Conservation (phyloP, 1,140 invertebrate species). For the Pristionchus pacificus region DNA sequence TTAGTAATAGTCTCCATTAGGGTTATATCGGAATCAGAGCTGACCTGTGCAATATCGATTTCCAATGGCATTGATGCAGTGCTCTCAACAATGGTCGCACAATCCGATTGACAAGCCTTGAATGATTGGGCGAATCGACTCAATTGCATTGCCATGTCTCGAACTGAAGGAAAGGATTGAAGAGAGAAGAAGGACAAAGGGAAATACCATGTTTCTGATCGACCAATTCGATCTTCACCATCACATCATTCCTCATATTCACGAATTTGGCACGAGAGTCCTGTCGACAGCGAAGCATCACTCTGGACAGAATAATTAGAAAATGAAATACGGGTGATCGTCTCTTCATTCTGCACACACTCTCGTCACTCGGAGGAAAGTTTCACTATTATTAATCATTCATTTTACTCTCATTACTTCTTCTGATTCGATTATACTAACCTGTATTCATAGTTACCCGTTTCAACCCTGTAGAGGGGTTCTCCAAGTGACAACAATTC, state of each 20-base stretch:
- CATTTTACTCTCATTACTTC: background rate
- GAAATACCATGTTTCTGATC: conserved; percentile 88
- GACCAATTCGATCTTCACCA: conserved; percentile 90
- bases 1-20: no score
- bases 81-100: conserved; percentile 67
- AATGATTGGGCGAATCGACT: conserved; percentile 75
- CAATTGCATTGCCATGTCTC: conserved; percentile 80
- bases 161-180: conserved; percentile 69
- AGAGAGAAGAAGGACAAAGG: no score
- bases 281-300: conserved; percentile 84
- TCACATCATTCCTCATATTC: conserved; percentile 82
- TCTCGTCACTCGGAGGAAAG: no score
- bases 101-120: conserved; percentile 70
- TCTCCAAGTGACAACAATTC: conserved; percentile 88
- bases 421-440: no score
- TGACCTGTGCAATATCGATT: conserved; percentile 61
- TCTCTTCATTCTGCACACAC: no score
- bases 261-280: conserved; percentile 85
- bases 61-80: conserved; percentile 85
- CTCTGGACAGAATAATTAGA: conserved; percentile 15
- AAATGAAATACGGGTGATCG: no score
- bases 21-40: no score
- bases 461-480: conserved; percentile 91
- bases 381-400: background rate
- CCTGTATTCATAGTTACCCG: conserved; percentile 97